A percentile compares a stretch with the other conserved stretches of the same genome.
Evolutionary conservation across 1,140 invertebrate genomes (phyloP).

Genomic region (Diabrotica virgifera): DNA sequence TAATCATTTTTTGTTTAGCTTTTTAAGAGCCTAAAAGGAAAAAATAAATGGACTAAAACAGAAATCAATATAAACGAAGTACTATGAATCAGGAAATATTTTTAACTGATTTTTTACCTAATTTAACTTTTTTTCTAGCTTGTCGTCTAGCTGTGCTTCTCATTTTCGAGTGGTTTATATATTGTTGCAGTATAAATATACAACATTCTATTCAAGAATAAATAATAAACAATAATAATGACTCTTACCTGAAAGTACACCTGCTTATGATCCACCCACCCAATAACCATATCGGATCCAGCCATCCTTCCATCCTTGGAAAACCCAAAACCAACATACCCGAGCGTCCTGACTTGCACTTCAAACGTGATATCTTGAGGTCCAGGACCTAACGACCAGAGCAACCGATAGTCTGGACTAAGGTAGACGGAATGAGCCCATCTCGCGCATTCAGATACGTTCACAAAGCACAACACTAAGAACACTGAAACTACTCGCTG

Average conservation of each 20-base stretch:
- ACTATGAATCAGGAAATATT: too few relatives aligned
- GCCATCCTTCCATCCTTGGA: conserved; percentile 68
- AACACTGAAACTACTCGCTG: conserved; percentile 34
- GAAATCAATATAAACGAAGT: too few relatives aligned
- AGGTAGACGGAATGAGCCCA: conserved; percentile 47
- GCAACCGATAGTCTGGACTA: conserved; percentile 44
- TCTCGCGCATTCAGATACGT: conserved; percentile 34
- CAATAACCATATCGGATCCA: conserved; percentile 69
- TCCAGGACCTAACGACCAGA: conserved; percentile 47
- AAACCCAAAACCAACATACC: conserved; percentile 79
- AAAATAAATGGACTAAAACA: too few relatives aligned
- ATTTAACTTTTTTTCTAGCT: too few relatives aligned
- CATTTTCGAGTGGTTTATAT: too few relatives aligned
- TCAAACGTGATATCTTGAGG: conserved; percentile 70
- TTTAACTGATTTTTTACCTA: too few relatives aligned
- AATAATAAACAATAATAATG: background rate
- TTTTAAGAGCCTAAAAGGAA: too few relatives aligned
- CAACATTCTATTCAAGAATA: too few relatives aligned
- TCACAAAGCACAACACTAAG: conserved; percentile 37
- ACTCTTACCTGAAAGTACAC: conserved; percentile 65
- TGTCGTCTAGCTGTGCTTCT: too few relatives aligned
- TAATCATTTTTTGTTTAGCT: too few relatives aligned
- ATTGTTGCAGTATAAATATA: too few relatives aligned
- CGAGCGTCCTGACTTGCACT: conserved; percentile 73
- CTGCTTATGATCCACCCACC: conserved; percentile 69